Conservation (phyloP, 2,888 invertebrate species). For the Parnassius mnemosyne region DNA sequence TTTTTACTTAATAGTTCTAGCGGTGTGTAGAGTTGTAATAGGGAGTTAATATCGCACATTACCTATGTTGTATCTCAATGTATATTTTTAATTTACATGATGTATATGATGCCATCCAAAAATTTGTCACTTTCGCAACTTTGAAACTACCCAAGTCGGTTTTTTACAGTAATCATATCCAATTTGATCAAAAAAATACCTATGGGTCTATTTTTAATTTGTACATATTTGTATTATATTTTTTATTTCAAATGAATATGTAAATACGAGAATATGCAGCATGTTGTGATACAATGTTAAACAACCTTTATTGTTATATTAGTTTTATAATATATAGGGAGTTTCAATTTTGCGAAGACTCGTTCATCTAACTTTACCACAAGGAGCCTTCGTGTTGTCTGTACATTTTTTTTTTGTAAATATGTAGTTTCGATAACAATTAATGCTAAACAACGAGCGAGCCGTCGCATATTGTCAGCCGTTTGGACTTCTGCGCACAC, state of each 20-base stretch:
- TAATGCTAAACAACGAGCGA: constrained; percentile 71
- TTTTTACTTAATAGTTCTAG: constrained; percentile 78
- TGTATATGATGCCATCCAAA: constrained; percentile 60
- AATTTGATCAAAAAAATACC: background rate
- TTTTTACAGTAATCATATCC: constrained; percentile 14
- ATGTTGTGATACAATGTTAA: constrained; percentile 33
- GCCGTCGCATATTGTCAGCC: constrained; percentile 63
- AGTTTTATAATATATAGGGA: constrained; percentile 34
- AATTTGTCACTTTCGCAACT: constrained; percentile 44
- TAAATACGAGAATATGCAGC: constrained; percentile 10
- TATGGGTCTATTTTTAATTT: constrained; percentile 41
- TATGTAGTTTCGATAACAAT: constrained; percentile 70
- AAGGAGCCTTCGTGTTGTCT: constrained; percentile 64
- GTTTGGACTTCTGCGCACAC: constrained; percentile 75
- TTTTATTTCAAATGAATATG: constrained; percentile 24
- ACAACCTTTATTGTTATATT: constrained; percentile 6
- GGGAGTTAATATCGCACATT: constrained; percentile 54
- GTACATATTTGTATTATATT: constrained; percentile 68
- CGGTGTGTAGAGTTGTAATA: constrained; percentile 63
- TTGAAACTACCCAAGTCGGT: constrained; percentile 48
- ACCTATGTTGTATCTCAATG: constrained; percentile 45
- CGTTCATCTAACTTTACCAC: constrained; percentile 58
- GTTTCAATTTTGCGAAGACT: constrained; percentile 52
- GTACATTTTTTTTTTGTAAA: constrained; percentile 73
- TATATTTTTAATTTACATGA: constrained; percentile 34